phyloP scores from a whole-genome alignment of 2,888 invertebrate genomes.

The Bimastos eiseni region DNA sequence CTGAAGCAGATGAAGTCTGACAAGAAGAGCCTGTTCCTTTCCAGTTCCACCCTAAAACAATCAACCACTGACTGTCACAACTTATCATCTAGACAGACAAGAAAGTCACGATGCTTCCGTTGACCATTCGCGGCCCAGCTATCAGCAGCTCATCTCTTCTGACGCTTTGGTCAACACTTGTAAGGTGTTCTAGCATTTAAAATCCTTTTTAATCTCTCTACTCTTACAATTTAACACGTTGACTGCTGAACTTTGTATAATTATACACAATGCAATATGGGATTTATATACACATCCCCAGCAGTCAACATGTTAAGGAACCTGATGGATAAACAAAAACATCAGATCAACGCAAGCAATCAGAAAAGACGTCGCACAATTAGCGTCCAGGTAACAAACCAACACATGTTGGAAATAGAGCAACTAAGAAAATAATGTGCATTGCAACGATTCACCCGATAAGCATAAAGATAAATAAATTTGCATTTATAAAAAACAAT shows the following conservation, averaged over 20 bases:
- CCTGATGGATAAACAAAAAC: too few species aligned
- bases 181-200: too few species aligned
- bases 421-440: not conserved
- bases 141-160: not conserved
- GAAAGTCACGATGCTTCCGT: not conserved
- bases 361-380: not conserved
- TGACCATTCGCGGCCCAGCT: not conserved
- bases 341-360: too few species aligned
- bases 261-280: too few species aligned
- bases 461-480: not conserved
- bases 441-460: not conserved
- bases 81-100: not conserved
- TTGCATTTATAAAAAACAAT: slow-evolving; percentile 51
- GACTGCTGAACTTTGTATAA: too few species aligned
- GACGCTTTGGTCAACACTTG: too few species aligned
- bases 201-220: too few species aligned
- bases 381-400: not conserved
- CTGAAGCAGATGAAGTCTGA: slow-evolving; percentile 79
- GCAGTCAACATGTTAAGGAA: too few species aligned
- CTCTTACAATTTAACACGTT: too few species aligned
- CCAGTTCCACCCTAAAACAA: slow-evolving; percentile 63
- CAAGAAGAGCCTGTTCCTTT: slow-evolving; percentile 74
- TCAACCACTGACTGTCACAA: not conserved
- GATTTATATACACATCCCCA: too few species aligned
- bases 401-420: not conserved